Conservation (phyloP, 2,797 vertebrate species). For the Phrynocephalus forsythii region DNA sequence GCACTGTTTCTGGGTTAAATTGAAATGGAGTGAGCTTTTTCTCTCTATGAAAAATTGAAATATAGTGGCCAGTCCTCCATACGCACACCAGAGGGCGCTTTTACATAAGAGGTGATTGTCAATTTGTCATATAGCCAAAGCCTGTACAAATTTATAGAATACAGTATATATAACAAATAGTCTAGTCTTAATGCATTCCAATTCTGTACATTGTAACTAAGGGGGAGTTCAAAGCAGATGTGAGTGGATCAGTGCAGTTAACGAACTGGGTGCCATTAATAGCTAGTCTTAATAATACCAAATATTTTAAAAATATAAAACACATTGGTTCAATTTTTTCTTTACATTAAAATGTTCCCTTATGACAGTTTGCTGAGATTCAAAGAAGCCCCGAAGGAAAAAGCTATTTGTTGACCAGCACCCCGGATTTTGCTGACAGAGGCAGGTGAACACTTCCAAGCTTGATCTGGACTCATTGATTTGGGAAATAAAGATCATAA, state of each 20-base stretch:
- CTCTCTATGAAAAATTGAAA: background rate
- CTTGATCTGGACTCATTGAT: background rate
- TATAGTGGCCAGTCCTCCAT: background rate
- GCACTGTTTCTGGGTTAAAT: background rate
- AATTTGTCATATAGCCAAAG: background rate
- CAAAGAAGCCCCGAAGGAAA: background rate
- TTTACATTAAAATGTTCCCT: background rate
- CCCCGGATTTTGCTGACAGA: background rate
- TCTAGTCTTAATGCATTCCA: constrained; percentile 27
- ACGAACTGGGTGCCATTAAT: background rate
- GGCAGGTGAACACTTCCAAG: background rate
- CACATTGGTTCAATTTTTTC: background rate
- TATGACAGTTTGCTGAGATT: background rate
- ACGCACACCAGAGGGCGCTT: constrained; percentile 74
- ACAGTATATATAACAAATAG: background rate
- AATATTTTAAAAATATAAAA: background rate
- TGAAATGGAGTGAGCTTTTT: background rate
- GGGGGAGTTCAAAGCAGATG: constrained; percentile 20
- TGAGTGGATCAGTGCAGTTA: constrained; percentile 29
- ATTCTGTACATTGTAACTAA: background rate
- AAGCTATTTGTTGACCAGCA: background rate
- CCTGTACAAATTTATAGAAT: constrained; percentile 4
- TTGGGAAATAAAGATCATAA: too few species aligned
- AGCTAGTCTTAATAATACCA: constrained; percentile 29
- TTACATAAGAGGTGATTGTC: background rate